Evolutionary conservation across 1,140 invertebrate genomes (phyloP), one percentile per base, ranked within the genome.

Genomic region (Ooceraea biroi): DNA sequence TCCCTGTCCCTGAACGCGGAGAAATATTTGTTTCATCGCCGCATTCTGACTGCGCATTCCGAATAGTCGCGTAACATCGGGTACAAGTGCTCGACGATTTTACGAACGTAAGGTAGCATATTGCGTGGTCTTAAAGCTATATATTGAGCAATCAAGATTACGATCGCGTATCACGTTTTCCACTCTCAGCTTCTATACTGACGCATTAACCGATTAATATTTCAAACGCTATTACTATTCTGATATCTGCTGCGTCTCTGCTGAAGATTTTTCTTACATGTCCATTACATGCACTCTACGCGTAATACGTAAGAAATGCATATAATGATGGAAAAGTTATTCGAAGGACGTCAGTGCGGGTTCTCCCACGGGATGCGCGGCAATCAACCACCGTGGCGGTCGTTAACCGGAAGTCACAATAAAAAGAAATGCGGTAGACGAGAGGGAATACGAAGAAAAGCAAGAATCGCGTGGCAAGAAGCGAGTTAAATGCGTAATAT

Each of bases 331-430:
- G 8, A 52, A 71, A 52, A 71, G 22, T 36, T 55, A 52, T 55
- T 71, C 48, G 10, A 19, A 71, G 68, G 52, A 41, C 25, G 36
- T 25, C 22, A 22, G 1, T n/a, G 50, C 7, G 30, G 7, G 7
- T 80, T 58, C 12, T 80, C 25, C 25, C 50, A 80, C 0, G 30
- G 22, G 12, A 57, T 12, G n/a, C 11, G 25, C n/a, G 36, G 52
- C 65, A 80, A 80, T 71, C 41, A 80, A 57, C 52, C 19, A 69
- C 17, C 65, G 17, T 78, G 65, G 22, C 65, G 27, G 50, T 71
- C 25, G 50, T 80, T 80, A 80, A 57, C 36, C 50, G 50, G 50
- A 58, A 58, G 17, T 8, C 17, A 44, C 22, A n/a, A 69, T 46
- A 19, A 65, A 77, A 80, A 46, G n/a, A 78, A 55, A 74, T 30